Conservation (phyloP, 2,888 invertebrate genomes). For the Coecobrya sp. region DNA sequence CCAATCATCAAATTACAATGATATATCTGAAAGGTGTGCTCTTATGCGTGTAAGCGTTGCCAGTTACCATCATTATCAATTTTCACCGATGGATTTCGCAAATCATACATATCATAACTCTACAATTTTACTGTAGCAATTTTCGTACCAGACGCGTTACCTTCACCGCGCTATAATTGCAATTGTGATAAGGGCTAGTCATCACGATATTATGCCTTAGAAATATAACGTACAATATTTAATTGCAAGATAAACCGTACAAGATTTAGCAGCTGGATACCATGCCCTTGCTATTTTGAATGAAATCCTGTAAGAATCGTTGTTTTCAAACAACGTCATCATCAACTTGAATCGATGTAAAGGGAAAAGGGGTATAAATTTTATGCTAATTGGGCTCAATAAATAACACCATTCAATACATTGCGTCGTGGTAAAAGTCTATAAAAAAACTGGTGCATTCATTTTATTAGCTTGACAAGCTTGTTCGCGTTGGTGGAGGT, state of each 20-base stretch:
- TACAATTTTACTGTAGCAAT: background rate
- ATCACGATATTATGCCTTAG: no score
- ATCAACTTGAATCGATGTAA: background rate
- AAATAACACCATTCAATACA: conserved; percentile 15
- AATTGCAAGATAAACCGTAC: background rate
- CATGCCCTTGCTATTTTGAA: background rate
- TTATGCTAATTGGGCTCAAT: conserved; percentile 20
- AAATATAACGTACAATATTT: no score
- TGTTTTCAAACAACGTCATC: background rate
- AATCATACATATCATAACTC: background rate
- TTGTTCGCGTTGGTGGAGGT: background rate
- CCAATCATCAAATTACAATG: conserved; percentile 20
- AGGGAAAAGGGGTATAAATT: background rate
- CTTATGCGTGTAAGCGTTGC: conserved; percentile 26
- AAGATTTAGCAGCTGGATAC: background rate
- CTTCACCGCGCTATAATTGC: no score
- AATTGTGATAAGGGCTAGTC: no score
- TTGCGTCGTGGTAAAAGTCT: background rate
- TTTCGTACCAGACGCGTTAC: background rate
- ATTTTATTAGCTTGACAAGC: conserved; percentile 9
- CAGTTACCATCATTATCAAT: conserved; percentile 10
- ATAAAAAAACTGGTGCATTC: conserved; percentile 22
- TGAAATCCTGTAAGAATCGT: background rate
- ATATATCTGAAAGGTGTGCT: background rate
- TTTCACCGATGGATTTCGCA: conserved; percentile 22